Conservation (phyloP, 2,113 vertebrate species). For the Silurus glanis region DNA sequence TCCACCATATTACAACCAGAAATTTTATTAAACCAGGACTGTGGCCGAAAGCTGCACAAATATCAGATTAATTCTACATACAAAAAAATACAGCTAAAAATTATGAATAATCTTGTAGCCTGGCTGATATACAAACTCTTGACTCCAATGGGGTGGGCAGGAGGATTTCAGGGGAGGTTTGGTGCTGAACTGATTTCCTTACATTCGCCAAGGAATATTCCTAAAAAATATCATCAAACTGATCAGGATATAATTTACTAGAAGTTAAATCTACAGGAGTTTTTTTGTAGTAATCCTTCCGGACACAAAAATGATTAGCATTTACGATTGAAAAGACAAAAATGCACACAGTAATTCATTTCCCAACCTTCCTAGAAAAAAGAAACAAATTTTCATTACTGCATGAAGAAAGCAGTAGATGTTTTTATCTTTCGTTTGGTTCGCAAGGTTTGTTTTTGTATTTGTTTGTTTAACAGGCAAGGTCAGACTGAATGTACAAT, state of each 20-base stretch:
- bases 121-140: not conserved
- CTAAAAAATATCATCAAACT: not conserved
- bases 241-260: not conserved
- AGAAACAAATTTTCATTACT: not conserved
- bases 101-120: too few species aligned
- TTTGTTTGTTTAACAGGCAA: not conserved
- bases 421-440: not conserved
- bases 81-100: too few species aligned
- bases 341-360: not conserved
- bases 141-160: not conserved
- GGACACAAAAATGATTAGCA: too few species aligned
- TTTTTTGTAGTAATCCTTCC: not conserved
- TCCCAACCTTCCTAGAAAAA: not conserved
- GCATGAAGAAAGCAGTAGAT: not conserved
- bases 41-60: not conserved
- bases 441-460: not conserved
- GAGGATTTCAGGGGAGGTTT: too few species aligned
- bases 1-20: not conserved
- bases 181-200: not conserved
- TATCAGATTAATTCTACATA: not conserved
- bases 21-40: not conserved
- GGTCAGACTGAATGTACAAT: not conserved
- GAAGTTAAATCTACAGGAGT: not conserved
- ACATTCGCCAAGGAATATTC: not conserved
- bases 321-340: not conserved